Percentiles rank a stretch among this genome's conserved stretches.
phyloP scores from a whole-genome alignment of 2,888 invertebrate genomes.

The Synergus japonicus region DNA sequence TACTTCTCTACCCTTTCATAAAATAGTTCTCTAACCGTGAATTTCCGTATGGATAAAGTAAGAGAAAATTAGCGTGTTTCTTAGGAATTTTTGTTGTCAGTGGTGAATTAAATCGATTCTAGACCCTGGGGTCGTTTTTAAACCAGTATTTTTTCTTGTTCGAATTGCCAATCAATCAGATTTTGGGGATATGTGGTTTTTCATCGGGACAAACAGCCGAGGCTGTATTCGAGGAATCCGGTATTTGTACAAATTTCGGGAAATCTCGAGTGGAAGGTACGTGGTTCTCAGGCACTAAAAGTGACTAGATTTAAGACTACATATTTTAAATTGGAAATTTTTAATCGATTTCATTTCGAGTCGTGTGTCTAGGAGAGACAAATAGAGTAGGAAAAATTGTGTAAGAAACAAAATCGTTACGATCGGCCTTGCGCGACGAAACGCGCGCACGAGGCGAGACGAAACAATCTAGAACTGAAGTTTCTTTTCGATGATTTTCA shows the following conservation, averaged over 20 bases:
- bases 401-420: neutral
- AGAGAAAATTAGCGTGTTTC: too few species aligned
- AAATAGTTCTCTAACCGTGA: too few species aligned
- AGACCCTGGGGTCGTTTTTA: neutral
- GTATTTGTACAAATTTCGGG: neutral
- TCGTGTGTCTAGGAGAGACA: neutral
- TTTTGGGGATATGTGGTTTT: neutral
- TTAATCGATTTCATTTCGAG: neutral
- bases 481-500: neutral
- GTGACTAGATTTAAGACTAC: neutral
- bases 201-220: neutral
- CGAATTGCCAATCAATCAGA: too few species aligned
- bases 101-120: neutral
- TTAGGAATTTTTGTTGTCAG: neutral
- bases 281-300: neutral
- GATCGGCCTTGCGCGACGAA: constrained; percentile 8
- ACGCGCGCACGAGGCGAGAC: neutral
- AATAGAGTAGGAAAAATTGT: neutral
- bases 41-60: too few species aligned
- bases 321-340: neutral
- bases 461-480: neutral
- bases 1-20: too few species aligned
- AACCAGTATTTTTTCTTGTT: neutral
- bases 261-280: neutral
- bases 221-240: neutral